Evolutionary conservation across 23 tunicate species (phyloP).

Genomic region (Halocynthia roretzi): DNA sequence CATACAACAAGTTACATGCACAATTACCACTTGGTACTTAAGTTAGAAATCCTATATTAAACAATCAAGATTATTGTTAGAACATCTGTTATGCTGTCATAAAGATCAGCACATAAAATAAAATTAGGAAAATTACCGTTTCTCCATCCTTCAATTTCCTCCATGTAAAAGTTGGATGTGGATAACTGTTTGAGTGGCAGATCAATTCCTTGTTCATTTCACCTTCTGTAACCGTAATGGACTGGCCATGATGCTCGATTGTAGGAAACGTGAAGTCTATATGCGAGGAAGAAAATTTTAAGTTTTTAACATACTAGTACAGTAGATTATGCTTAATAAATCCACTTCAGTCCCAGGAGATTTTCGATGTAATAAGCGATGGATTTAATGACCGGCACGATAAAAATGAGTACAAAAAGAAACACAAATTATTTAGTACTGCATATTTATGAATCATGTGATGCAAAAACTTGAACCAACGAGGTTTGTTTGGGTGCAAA

Average conservation of each 20-base stretch:
- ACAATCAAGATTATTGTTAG: not conserved
- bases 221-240: slow-evolving; percentile 7
- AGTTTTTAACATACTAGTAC: too few relatives aligned
- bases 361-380: too few relatives aligned
- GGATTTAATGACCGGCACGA: too few relatives aligned
- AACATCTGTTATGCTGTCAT: not conserved
- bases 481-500: too few relatives aligned
- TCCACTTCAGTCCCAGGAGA: too few relatives aligned
- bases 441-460: too few relatives aligned
- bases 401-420: too few relatives aligned
- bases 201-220: slow-evolving; percentile 1
- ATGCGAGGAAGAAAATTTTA: not conserved
- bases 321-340: too few relatives aligned
- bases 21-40: too few relatives aligned
- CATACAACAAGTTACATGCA: too few relatives aligned
- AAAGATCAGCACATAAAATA: not conserved
- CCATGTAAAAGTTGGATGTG: slow-evolving; percentile 17
- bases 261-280: slow-evolving; percentile 29
- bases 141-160: not conserved
- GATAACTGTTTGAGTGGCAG: slow-evolving; percentile 16
- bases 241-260: slow-evolving; percentile 22
- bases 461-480: too few relatives aligned
- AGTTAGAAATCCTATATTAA: not conserved
- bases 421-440: too few relatives aligned
- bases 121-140: not conserved